Conservation (phyloP, 2,113 vertebrate genomes). For the Ictalurus furcatus region DNA sequence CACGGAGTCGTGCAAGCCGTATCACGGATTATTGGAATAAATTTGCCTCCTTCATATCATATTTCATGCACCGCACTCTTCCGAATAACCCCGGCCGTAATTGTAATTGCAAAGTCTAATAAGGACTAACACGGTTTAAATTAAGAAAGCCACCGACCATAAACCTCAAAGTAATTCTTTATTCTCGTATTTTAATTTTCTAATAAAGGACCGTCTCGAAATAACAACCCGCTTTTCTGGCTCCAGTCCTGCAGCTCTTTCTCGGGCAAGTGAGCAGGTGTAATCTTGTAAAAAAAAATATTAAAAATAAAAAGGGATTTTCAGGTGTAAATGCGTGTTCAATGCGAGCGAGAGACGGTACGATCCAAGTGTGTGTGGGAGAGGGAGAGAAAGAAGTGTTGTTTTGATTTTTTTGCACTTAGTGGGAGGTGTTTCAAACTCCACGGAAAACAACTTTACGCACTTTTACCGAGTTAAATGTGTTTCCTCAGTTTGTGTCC, state of each 20-base stretch:
- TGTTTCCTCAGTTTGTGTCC: no score
- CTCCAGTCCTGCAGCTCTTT: neutral
- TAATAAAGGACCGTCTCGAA: slow-evolving; percentile 46
- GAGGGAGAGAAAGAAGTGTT: neutral
- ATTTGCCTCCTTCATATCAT: slow-evolving; percentile 54
- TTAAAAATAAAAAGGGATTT: neutral
- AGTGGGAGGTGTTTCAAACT: slow-evolving; percentile 12
- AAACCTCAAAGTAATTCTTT: slow-evolving; percentile 53
- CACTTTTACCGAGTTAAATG: neutral
- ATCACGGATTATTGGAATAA: slow-evolving; percentile 56
- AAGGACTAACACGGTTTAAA: slow-evolving; percentile 55
- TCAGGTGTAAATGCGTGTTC: slow-evolving; percentile 15
- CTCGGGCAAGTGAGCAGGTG: neutral
- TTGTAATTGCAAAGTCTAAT: slow-evolving; percentile 55
- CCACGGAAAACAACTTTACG: neutral
- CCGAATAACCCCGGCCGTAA: slow-evolving; percentile 53
- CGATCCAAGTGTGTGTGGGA: neutral
- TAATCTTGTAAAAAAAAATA: neutral
- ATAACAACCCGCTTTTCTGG: slow-evolving; percentile 23
- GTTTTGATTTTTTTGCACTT: slow-evolving; percentile 14
- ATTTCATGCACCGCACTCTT: slow-evolving; percentile 55
- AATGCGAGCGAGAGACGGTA: neutral
- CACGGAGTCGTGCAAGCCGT: slow-evolving; percentile 39
- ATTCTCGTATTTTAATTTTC: slow-evolving; percentile 52
- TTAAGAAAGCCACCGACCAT: slow-evolving; percentile 53